phyloP scores from a whole-genome alignment of 2,888 invertebrate species.

The Anoplius nigerrimus region DNA sequence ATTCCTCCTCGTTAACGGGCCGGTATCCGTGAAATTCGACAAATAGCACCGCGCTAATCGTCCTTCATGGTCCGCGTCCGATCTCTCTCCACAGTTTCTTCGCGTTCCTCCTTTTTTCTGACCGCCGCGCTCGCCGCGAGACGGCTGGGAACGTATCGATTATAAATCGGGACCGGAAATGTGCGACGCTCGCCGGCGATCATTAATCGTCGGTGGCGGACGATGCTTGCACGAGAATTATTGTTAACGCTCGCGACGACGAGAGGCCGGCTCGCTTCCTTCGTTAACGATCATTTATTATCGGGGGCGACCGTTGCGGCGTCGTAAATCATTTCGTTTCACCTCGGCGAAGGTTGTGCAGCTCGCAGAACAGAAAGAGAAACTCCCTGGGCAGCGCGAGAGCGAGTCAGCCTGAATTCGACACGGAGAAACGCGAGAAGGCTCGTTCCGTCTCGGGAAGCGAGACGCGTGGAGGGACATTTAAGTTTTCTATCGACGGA shows the following conservation, averaged over 20 bases:
- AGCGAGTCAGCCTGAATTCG: not conserved
- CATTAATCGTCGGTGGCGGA: not conserved
- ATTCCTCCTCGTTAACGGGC: too few relatives aligned
- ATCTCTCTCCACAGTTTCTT: constrained; percentile 13
- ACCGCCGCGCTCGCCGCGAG: constrained; percentile 8
- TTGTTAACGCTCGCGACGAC: not conserved
- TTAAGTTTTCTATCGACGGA: too few relatives aligned
- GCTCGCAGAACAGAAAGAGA: not conserved
- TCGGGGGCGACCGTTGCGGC: constrained; percentile 1
- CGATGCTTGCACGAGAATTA: not conserved
- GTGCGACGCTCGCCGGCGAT: not conserved
- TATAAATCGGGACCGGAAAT: too few relatives aligned
- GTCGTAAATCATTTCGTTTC: constrained; percentile 18
- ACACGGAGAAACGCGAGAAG: too few relatives aligned
- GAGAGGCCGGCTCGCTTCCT: not conserved
- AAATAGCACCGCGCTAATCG: too few relatives aligned
- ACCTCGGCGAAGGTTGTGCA: constrained; percentile 1
- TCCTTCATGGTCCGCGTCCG: too few relatives aligned
- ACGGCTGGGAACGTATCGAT: not conserved
- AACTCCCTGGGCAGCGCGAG: too few relatives aligned
- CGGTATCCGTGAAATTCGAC: too few relatives aligned
- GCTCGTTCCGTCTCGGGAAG: too few relatives aligned
- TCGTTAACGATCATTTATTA: constrained; percentile 22
- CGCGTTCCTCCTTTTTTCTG: constrained; percentile 12
- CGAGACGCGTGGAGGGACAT: too few relatives aligned